Evolutionary conservation across 2,888 invertebrate genomes (phyloP), one percentile per base, ranked within the genome.

Genomic region (Agriopis marginaria): DNA sequence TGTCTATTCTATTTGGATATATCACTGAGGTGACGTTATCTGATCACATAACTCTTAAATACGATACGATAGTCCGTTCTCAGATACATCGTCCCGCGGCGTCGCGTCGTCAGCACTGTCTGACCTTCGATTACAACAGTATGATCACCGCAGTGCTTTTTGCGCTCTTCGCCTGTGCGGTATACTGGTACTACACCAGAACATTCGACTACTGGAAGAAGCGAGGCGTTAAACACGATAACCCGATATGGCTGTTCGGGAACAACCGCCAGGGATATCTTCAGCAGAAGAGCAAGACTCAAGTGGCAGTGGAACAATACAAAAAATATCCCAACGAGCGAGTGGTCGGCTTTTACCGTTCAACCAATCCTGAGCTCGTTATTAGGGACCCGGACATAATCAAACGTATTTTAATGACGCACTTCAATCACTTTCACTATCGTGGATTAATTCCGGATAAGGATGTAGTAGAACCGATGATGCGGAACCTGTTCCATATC

Each of bases 401-500:
- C 10, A 54, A 54, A 54, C 54, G 54, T 54, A n/a, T 54, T n/a
- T 8, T 54, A 39, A 12, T 54, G 54, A 54, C 54, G 39, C 54
- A 54, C 12, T 54, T 54, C 39, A 54, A 54, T 54, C 54, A 54
- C 32, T 54, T 54, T 54, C n/a, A 32, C 54, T 39, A 54, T 23
- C 54, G 54, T 14, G 54, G 54, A 11, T n/a, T 54, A 0, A 54
- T 12, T 3, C 54, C 54, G n/a, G 39, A n/a, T n/a, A 39, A 32
- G 0, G n/a, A 54, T 7, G 32, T 7, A 6, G 39, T 54, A 7
- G 54, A 54, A 39, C 54, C 54, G 7, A 32, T 54, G 39, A 54
- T 32, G 54, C 54, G 39, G 4, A 54, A 87, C 68, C 47, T 89
- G 50, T 88, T 89, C 55, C 82, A 86, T 49, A 85, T 84, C 4